Base-by-base conservation (phyloP, 2,797 vertebrate species). In the Parotocinclus haroldoi region DNA sequence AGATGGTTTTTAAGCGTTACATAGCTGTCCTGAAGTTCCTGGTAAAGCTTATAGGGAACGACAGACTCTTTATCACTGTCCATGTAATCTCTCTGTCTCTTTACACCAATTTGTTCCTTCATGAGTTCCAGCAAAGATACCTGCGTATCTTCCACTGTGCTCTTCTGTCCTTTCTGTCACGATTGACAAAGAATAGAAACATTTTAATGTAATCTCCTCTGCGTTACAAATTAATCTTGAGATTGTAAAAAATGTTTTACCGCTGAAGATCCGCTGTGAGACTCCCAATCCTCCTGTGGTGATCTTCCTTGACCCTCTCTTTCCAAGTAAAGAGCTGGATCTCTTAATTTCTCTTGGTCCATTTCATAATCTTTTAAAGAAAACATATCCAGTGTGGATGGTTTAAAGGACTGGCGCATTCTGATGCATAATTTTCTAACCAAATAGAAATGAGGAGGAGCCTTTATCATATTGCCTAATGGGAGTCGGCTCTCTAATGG, bases 21-120 rank as follows among this genome's bases (percentile, higher is more conserved):
- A 5, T 66, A 72, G 40, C 69, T 61, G 40, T 72, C 63, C 37
- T 72, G 69, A 18, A 72, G 69, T 49, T 72, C 69, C 57, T 66
- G 69, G 63, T 72, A 61, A 36, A 72, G 63, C 53, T 66, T 72
- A 27, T 61, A 66, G 1, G 57, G 27, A 19, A 71, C 69, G 56
- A 60, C 57, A 49, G 69, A 66, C 45, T 71, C 69, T 11, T 71
- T 63, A 9, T 71, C 63, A 44, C 51, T 71, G 37, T 71, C 63
- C 19, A 52, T 42, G 50, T 66, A 48, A 55, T 71, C 69, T 19
- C 63, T 60, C 37, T 59, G 55, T 40, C 62, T 71, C 42, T 71
- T 71, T 16, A 46, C 56, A 36, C 48, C 16, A 10, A 61, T 60
- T 46, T 66, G 49, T 66, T 66, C 66, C 44, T 66, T 71, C 56